Evolutionary conservation across 2,797 vertebrate species (phyloP).

Genomic region (Mormyrops attenuatus): DNA sequence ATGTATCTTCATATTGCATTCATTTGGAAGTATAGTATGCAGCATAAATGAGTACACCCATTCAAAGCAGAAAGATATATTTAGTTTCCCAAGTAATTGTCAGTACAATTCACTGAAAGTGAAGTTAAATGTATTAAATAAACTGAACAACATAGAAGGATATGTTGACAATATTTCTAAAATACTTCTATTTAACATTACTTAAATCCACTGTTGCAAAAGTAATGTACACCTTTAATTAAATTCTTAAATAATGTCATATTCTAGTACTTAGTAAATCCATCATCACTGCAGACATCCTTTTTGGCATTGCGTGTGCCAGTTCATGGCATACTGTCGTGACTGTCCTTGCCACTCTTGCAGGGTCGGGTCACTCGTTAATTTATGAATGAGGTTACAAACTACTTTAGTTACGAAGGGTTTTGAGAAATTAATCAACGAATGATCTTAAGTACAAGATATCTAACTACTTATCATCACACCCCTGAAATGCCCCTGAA

Average conservation of each 20-base stretch:
- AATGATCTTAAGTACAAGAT: neutral
- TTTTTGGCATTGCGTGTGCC: slow-evolving; percentile 7
- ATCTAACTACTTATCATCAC: neutral
- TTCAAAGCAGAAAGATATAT: neutral
- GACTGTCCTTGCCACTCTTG: neutral
- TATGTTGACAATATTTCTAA: neutral
- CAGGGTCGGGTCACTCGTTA: neutral
- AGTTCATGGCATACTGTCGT: neutral
- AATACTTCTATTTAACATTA: neutral
- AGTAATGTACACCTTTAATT: neutral
- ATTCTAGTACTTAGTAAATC: slow-evolving; percentile 5
- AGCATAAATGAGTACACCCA: neutral
- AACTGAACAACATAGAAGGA: neutral
- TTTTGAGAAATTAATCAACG: neutral
- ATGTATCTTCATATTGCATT: neutral
- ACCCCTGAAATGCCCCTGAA: neutral
- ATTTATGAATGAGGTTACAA: neutral
- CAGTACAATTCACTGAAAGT: neutral
- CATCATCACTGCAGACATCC: neutral
- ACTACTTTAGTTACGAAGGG: neutral
- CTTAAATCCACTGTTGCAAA: neutral
- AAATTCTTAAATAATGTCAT: slow-evolving; percentile 9
- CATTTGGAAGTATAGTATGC: neutral
- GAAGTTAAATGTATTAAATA: slow-evolving; percentile 7
- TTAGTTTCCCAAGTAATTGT: neutral